Evolutionary conservation across 37 sponge, comb jelly and placozoan species (phyloP).

Genomic region (Beroe forskalii): DNA sequence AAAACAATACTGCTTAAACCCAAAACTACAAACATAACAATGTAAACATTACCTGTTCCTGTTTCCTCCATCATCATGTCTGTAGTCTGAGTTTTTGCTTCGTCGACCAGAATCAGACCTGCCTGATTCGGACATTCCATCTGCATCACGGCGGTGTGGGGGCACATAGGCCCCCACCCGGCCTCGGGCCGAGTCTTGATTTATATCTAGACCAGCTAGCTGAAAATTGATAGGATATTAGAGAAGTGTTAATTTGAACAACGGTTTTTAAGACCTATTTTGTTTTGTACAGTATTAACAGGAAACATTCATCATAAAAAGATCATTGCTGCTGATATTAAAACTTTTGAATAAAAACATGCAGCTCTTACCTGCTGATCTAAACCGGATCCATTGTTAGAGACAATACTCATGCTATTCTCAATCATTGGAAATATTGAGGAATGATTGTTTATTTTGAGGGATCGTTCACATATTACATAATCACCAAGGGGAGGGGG

Average conservation of each 20-base stretch:
- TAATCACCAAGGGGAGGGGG: no score
- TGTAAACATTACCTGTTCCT: neutral
- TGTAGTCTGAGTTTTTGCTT: constrained; percentile 47
- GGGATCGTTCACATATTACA: no score
- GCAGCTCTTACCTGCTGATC: constrained; percentile 87
- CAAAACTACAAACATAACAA: no score
- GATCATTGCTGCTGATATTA: no score
- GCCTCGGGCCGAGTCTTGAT: constrained; percentile 44
- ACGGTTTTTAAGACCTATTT: no score
- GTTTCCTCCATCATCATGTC: neutral
- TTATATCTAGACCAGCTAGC: constrained; percentile 97
- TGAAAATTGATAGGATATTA: constrained; percentile 55
- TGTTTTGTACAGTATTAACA: no score
- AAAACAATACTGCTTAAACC: no score
- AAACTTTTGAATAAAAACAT: no score
- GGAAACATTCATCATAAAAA: no score
- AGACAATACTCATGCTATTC: constrained; percentile 68
- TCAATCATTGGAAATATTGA: neutral
- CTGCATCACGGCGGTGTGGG: constrained; percentile 62
- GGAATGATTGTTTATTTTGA: no score
- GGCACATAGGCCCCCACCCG: constrained; percentile 66
- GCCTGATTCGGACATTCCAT: neutral
- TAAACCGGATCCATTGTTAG: constrained; percentile 93
- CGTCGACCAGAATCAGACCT: constrained; percentile 13
- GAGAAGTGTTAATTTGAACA: no score